Evolutionary conservation across 2,113 vertebrate species (phyloP).

Genomic region (Siniperca knerii): DNA sequence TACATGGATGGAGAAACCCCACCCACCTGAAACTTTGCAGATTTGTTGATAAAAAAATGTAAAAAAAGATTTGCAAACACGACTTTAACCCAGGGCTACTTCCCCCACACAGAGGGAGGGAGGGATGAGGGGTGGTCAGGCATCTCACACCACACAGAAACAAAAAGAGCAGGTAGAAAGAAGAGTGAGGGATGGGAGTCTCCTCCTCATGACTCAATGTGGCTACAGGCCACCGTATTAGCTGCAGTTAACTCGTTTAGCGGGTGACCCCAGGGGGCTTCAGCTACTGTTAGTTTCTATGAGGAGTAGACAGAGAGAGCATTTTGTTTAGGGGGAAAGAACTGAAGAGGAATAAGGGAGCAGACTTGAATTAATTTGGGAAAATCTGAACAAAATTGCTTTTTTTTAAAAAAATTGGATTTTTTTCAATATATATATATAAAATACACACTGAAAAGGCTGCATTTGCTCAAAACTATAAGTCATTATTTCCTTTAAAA

Average conservation of each 20-base stretch:
- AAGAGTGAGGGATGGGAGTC: constrained; percentile 17
- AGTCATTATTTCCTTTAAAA: not conserved
- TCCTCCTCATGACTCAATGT: constrained; percentile 40
- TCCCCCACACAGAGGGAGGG: constrained; percentile 38
- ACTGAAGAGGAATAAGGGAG: constrained; percentile 9
- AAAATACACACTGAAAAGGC: not conserved
- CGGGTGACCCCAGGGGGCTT: constrained; percentile 29
- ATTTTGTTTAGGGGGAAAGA: not conserved
- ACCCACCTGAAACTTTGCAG: not conserved
- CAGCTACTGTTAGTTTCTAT: constrained; percentile 19
- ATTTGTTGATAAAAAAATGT: not conserved
- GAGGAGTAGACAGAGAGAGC: constrained; percentile 17
- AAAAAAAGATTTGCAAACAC: constrained; percentile 4
- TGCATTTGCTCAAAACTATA: not conserved
- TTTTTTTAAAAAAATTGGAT: not conserved
- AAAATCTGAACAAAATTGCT: not conserved
- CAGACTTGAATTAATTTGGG: constrained; percentile 15
- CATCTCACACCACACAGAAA: constrained; percentile 25
- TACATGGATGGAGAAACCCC: not conserved
- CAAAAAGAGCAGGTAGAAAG: constrained; percentile 32
- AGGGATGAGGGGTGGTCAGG: constrained; percentile 26
- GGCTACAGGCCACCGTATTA: constrained; percentile 40
- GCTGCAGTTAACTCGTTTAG: constrained; percentile 53
- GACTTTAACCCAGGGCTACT: constrained; percentile 42
- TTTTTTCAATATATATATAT: not conserved